These are phyloP conservation scores for Lasiurus borealis DNA, from an alignment of 2,113 vertebrate species.

Conservation along the genomic window DNA sequence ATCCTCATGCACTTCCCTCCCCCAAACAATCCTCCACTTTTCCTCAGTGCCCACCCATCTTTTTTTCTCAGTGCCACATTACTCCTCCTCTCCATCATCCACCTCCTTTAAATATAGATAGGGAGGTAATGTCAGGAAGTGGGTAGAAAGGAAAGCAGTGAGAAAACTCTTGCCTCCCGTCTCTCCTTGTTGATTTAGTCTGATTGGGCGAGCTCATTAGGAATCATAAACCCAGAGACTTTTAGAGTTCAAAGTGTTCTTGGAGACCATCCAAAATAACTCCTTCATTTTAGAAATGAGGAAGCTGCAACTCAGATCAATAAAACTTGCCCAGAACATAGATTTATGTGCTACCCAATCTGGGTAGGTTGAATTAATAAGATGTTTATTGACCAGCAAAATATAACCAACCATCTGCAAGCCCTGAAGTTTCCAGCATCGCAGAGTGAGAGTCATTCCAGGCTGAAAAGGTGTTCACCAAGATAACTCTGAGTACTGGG, in stretches of 20 bases:
- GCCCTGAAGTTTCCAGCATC: background rate
- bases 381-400: background rate
- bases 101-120: background rate
- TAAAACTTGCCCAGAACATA: slow-evolving; percentile 5
- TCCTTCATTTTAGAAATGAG: background rate
- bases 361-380: background rate
- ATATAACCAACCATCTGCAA: background rate
- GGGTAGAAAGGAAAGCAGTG: background rate
- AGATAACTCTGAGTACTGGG: background rate
- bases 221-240: background rate
- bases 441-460: background rate
- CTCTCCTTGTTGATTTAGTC: background rate
- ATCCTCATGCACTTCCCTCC: background rate
- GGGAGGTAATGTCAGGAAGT: background rate
- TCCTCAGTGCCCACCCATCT: background rate
- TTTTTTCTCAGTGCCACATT: background rate
- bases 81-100: too few relatives aligned
- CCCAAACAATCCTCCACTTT: background rate
- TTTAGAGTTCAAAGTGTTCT: background rate
- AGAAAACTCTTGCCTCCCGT: background rate
- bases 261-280: background rate
- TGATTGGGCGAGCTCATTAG: background rate
- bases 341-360: background rate
- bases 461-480: background rate
- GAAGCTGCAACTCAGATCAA: background rate